Evolutionary conservation across 1,140 invertebrate genomes (phyloP).

Genomic region (Acromyrmex charruanus): DNA sequence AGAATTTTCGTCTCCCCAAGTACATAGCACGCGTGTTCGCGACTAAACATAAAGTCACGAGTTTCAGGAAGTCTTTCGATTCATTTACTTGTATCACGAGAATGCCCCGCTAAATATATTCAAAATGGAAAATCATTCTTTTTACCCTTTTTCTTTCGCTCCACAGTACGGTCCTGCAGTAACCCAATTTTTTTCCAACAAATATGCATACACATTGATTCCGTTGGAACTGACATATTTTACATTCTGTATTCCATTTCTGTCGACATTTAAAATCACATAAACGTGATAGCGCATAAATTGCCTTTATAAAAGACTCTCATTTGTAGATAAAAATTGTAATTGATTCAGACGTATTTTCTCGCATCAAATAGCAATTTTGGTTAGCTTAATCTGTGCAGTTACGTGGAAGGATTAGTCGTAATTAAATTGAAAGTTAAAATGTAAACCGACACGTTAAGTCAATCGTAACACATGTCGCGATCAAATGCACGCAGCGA

Average conservation of each 20-base stretch:
- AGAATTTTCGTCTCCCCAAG: constrained; percentile 20
- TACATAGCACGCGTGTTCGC: constrained; percentile 63
- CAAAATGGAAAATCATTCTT: constrained; percentile 14
- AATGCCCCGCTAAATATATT: constrained; percentile 32
- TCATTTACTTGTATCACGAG: constrained; percentile 67
- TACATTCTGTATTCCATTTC: constrained; percentile 1
- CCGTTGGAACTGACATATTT: constrained; percentile 11
- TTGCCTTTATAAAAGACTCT: not conserved
- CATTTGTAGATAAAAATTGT: not conserved
- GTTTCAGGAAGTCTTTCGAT: constrained; percentile 60
- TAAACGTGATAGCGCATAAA: not conserved
- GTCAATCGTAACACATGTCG: constrained; percentile 30
- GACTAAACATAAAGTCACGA: constrained; percentile 4
- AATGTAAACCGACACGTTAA: constrained; percentile 57
- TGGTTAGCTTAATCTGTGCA: not conserved
- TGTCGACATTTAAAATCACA: not conserved
- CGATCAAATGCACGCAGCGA: constrained; percentile 28
- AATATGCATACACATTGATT: constrained; percentile 29
- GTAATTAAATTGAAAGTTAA: constrained; percentile 60
- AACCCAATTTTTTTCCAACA: constrained; percentile 25
- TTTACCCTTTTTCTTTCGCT: not conserved
- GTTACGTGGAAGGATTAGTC: constrained; percentile 20
- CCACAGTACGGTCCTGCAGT: not conserved
- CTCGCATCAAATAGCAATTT: not conserved
- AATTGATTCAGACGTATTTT: not conserved